These are phyloP conservation scores for Macrosiphum euphorbiae DNA, from an alignment of 2,888 invertebrate species.

Conservation along the genomic window DNA sequence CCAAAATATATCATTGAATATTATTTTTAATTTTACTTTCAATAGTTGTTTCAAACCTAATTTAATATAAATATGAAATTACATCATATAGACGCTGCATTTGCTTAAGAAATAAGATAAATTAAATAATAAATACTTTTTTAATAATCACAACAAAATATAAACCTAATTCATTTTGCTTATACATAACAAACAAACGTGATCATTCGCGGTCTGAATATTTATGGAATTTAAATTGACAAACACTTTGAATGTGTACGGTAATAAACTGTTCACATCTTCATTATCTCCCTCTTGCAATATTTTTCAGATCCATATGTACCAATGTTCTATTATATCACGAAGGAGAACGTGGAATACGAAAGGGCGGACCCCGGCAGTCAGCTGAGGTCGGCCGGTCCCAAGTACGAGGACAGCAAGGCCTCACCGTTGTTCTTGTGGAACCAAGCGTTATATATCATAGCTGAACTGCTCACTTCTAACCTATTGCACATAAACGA, in stretches of 20 bases:
- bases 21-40: not conserved
- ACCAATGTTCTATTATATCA: conserved; percentile 94
- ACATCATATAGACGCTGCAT: not conserved
- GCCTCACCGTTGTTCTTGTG: conserved; percentile 86
- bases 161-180: not conserved
- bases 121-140: not conserved
- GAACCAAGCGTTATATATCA: conserved; percentile 96
- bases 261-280: not conserved
- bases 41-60: not conserved
- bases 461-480: conserved; percentile 91
- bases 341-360: conserved; percentile 79
- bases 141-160: not conserved
- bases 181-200: not conserved
- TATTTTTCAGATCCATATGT: conserved; percentile 84
- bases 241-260: too few species aligned
- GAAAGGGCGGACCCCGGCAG: conserved; percentile 81
- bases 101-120: not conserved
- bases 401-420: conserved; percentile 73
- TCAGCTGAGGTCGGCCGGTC: conserved; percentile 77
- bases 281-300: not conserved
- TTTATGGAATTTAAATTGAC: not conserved
- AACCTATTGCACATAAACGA: conserved; percentile 93
- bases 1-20: not conserved
- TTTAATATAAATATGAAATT: not conserved
- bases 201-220: not conserved